These are phyloP conservation scores for Creontiades dilutus DNA, from an alignment of 2,888 invertebrate genomes.

Conservation along the genomic window DNA sequence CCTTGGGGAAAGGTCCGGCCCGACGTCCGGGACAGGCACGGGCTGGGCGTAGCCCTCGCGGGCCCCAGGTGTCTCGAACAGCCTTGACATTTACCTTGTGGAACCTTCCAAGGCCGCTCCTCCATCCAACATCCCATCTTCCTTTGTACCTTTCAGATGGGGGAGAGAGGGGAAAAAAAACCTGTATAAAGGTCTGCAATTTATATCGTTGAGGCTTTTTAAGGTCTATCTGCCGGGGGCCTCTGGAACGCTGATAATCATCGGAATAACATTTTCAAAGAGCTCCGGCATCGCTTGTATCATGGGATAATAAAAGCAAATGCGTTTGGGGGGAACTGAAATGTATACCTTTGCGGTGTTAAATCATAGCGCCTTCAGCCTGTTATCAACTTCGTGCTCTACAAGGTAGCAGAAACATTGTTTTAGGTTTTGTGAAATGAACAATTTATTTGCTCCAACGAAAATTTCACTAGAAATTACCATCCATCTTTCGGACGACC, in stretches of 20 bases:
- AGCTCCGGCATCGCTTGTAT: not conserved
- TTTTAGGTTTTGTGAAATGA: too few relatives aligned
- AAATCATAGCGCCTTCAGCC: too few relatives aligned
- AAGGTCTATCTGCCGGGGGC: conserved; percentile 1
- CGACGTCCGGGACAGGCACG: not conserved
- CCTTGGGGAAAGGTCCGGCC: conserved; percentile 27
- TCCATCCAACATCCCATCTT: conserved; percentile 35
- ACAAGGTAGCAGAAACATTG: too few relatives aligned
- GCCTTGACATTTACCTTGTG: conserved; percentile 52
- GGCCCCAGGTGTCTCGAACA: conserved; percentile 29
- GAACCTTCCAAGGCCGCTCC: conserved; percentile 29
- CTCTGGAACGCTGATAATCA: conserved; percentile 18
- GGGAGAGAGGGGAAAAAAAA: not conserved
- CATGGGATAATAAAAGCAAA: not conserved
- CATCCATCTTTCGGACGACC: too few relatives aligned
- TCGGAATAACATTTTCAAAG: conserved; percentile 27
- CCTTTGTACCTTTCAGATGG: not conserved
- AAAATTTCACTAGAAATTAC: too few relatives aligned
- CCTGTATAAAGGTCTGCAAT: conserved; percentile 30
- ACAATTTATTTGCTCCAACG: too few relatives aligned
- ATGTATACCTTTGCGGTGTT: too few relatives aligned
- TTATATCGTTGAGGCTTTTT: not conserved
- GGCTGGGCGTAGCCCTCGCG: conserved; percentile 2
- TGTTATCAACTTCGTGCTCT: too few relatives aligned
- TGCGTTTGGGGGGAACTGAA: not conserved